Conservation (phyloP, 2,888 invertebrate genomes). For the Cephonodes hylas region DNA sequence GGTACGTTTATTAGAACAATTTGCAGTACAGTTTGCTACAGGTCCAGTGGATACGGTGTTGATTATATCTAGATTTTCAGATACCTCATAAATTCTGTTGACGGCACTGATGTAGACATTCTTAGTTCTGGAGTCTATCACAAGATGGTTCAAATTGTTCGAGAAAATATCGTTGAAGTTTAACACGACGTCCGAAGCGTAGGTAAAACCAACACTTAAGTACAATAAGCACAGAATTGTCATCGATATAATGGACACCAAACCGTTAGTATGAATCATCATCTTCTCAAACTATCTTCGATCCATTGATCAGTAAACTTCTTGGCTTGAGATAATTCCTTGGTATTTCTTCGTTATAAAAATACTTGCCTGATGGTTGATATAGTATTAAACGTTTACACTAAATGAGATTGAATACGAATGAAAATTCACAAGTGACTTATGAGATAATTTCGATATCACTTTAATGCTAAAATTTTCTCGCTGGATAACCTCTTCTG, state of each 20-base stretch:
- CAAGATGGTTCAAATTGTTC: constrained; percentile 92
- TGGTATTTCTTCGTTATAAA: too few relatives aligned
- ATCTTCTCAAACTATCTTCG: not conserved
- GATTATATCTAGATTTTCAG: constrained; percentile 90
- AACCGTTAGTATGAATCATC: not conserved
- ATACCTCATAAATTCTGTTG: constrained; percentile 94
- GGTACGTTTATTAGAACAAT: constrained; percentile 88
- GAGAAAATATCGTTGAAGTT: constrained; percentile 84
- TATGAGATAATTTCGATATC: constrained; percentile 61
- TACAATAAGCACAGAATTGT: constrained; percentile 79
- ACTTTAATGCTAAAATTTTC: constrained; percentile 46
- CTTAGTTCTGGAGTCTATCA: constrained; percentile 95
- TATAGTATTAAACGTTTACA: too few relatives aligned
- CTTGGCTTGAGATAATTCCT: too few relatives aligned
- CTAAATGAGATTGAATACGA: constrained; percentile 78
- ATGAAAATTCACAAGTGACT: constrained; percentile 69
- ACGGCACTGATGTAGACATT: constrained; percentile 93
- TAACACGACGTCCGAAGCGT: constrained; percentile 82
- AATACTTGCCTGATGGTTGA: too few relatives aligned
- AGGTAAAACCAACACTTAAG: constrained; percentile 79
- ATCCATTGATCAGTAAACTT: too few relatives aligned
- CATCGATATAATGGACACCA: constrained; percentile 74
- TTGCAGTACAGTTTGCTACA: constrained; percentile 87
- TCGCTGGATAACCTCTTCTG: not conserved
- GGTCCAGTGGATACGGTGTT: constrained; percentile 92